Percentiles rank a stretch among this genome's conserved stretches.
phyloP scores from a whole-genome alignment of 2,113 vertebrate species.

The Ctenodactylus gundi region DNA sequence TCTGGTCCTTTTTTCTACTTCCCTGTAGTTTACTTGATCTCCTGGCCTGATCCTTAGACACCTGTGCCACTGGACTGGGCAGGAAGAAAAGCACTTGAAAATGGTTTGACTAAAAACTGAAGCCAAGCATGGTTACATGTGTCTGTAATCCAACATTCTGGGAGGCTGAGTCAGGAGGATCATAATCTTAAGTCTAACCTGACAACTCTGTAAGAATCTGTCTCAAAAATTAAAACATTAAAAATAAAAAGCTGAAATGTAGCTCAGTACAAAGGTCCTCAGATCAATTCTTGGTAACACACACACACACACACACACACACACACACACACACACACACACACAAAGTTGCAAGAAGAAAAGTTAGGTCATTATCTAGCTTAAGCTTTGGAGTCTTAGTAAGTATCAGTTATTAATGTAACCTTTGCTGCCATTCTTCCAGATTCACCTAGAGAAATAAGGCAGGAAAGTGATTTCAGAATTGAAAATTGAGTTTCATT shows the following conservation, averaged over 20 bases:
- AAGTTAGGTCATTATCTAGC: not conserved
- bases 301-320: too few relatives aligned
- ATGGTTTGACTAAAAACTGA: not conserved
- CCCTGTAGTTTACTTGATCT: not conserved
- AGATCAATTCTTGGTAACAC: too few relatives aligned
- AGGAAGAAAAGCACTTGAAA: not conserved
- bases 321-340: too few relatives aligned
- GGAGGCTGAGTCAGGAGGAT: too few relatives aligned
- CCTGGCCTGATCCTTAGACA: not conserved
- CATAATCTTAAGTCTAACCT: too few relatives aligned
- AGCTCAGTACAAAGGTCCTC: too few relatives aligned
- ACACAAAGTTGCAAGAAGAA: constrained; percentile 26
- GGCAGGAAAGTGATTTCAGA: not conserved
- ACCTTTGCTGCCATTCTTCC: not conserved
- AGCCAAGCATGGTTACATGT: too few relatives aligned
- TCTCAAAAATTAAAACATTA: too few relatives aligned
- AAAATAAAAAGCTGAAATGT: too few relatives aligned
- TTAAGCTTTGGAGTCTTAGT: not conserved
- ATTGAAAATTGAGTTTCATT: not conserved
- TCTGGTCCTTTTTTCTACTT: not conserved
- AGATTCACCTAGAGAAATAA: constrained; percentile 13
- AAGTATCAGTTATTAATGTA: not conserved
- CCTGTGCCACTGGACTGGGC: constrained; percentile 57
- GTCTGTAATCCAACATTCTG: too few relatives aligned
- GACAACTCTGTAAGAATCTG: too few relatives aligned